Evolutionary conservation across 2,797 vertebrate genomes (phyloP), one percentile per base, ranked within the genome.

Genomic region (Ptychadena robeensis): DNA sequence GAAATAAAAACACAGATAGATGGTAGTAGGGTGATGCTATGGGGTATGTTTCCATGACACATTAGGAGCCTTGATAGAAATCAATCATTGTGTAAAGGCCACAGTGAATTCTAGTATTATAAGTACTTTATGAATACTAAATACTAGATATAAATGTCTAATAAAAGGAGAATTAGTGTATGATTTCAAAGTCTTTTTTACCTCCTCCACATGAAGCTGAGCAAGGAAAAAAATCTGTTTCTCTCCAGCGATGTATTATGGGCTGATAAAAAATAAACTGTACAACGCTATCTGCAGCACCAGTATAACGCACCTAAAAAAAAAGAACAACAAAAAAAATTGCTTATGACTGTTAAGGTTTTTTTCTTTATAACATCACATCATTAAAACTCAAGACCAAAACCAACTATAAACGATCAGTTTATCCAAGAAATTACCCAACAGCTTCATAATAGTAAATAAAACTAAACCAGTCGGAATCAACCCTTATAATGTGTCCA

Each of bases 221-320:
- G 88, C 98, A 99, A 34, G 98, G 98, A 65, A 98, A 99, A 92
- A 98, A 99, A 91, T 99, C 98, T 0, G 98, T 99, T 91, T 99
- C 97, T 85, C 95, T 96, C 98, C 98, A 99, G 86, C 93, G 95
- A 84, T 99, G 97, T 89, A 96, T 91, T 83, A 99, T 99, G 22
- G 97, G 97, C 86, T 99, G 97, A 84, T 98, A 99, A 91, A 96
- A 99, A 85, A 98, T 96, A 90, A 96, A 99, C 89, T 99, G 98
- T 59, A 96, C 92, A 10, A 95, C 91, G 27, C 96, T 99, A 86
- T 98, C 96, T 0, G 91, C 87, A 32, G 91, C 92, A 73, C 92
- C 93, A 12, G 69, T 76, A 67, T 95, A 94, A 84, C 53, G 92
- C 18, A 98, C 94, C 97, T 99, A 88, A 27, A 86, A 86, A 87